These are phyloP conservation scores for Cryptophagus acutangulus DNA, from an alignment of 2,888 invertebrate genomes.

Conservation along the genomic window DNA sequence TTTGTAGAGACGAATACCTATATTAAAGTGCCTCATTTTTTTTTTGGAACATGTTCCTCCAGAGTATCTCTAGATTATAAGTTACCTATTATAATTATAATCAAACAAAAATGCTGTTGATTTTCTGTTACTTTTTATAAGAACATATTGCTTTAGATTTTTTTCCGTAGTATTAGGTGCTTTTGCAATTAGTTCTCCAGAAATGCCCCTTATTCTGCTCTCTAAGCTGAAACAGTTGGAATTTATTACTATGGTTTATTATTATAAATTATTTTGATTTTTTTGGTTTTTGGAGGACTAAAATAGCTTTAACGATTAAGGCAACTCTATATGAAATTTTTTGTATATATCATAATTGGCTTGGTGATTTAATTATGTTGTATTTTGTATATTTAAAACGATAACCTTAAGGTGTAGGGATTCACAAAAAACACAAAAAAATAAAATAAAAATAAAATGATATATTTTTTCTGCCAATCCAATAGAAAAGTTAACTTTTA, in stretches of 20 bases:
- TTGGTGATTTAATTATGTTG: too few relatives aligned
- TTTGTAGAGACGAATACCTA: too few relatives aligned
- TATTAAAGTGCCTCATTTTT: constrained; percentile 33
- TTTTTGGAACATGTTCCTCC: constrained; percentile 32
- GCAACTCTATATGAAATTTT: too few relatives aligned
- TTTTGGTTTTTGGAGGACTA: too few relatives aligned
- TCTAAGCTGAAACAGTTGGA: neutral
- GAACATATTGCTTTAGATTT: constrained; percentile 15
- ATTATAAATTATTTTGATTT: too few relatives aligned
- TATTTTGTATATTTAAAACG: too few relatives aligned
- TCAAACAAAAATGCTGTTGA: constrained; percentile 14
- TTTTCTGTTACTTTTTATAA: constrained; percentile 2
- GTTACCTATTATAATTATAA: constrained; percentile 26
- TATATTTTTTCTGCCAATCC: constrained; percentile 32
- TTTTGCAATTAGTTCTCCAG: constrained; percentile 18
- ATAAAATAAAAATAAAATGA: constrained; percentile 30
- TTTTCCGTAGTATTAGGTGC: constrained; percentile 19
- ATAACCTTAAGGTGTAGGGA: constrained; percentile 37
- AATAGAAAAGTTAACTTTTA: too few relatives aligned
- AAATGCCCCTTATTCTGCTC: constrained; percentile 1
- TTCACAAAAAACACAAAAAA: constrained; percentile 18
- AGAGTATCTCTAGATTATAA: constrained; percentile 26
- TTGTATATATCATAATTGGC: neutral
- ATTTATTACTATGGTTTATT: too few relatives aligned
- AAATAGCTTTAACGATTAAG: too few relatives aligned